Evolutionary conservation across 2,113 vertebrate genomes (phyloP).

Genomic region (Syngnathoides biaculeatus): DNA sequence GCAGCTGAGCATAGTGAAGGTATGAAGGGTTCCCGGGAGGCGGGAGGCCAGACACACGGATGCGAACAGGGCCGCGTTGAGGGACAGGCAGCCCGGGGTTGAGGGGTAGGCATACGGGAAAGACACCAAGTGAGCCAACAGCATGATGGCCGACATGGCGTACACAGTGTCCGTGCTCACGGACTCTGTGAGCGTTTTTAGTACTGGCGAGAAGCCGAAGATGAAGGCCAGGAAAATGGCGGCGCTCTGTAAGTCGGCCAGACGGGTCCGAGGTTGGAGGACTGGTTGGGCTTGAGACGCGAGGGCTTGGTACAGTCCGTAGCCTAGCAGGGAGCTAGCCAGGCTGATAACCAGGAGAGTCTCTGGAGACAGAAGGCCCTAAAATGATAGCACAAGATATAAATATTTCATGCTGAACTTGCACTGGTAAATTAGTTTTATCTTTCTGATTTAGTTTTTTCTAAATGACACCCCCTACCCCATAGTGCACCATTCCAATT

Average conservation of each 20-base stretch:
- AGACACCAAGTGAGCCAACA: slow-evolving; percentile 89
- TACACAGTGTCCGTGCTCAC: slow-evolving; percentile 97
- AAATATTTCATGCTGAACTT: too few relatives aligned
- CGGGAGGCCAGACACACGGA: slow-evolving; percentile 93
- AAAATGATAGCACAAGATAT: neutral
- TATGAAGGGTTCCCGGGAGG: slow-evolving; percentile 84
- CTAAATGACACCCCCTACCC: too few relatives aligned
- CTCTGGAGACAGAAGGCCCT: slow-evolving; percentile 76
- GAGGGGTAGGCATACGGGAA: slow-evolving; percentile 89
- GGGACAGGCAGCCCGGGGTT: slow-evolving; percentile 87
- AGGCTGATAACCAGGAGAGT: slow-evolving; percentile 77
- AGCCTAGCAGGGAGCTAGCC: slow-evolving; percentile 79
- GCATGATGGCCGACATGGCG: slow-evolving; percentile 92
- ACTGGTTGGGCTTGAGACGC: slow-evolving; percentile 59
- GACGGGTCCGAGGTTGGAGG: slow-evolving; percentile 69
- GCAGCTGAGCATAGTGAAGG: slow-evolving; percentile 91
- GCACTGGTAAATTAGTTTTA: too few relatives aligned
- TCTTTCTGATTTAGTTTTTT: too few relatives aligned
- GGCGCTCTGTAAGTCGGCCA: slow-evolving; percentile 88
- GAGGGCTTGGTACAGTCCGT: slow-evolving; percentile 78
- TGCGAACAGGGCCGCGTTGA: slow-evolving; percentile 94
- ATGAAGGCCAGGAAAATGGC: slow-evolving; percentile 89
- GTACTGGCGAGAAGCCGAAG: slow-evolving; percentile 89
- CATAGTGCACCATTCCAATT: too few relatives aligned
- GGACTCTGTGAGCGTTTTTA: slow-evolving; percentile 94